A percentile compares a stretch with the other conserved stretches of the same genome.
Evolutionary conservation across 2,888 invertebrate species (phyloP).

Genomic region (Aporophyla nigra): DNA sequence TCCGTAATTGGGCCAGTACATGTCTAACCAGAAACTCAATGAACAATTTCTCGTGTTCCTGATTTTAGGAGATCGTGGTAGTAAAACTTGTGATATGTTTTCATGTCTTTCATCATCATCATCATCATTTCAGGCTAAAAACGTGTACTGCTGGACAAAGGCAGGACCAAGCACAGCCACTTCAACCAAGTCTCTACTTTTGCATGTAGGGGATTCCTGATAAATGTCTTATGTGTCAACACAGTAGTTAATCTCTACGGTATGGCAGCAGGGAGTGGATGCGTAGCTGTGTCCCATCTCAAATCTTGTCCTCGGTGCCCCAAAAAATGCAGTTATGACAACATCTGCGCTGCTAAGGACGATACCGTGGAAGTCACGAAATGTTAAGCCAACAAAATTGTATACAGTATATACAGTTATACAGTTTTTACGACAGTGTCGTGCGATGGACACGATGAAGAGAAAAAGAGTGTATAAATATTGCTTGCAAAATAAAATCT

Average conservation of each 20-base stretch:
- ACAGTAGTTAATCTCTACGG: not conserved
- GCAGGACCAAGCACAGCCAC: too few relatives aligned
- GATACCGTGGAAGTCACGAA: too few relatives aligned
- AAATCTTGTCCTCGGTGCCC: not conserved
- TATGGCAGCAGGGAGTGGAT: not conserved
- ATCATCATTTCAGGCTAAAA: too few relatives aligned
- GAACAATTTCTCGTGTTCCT: not conserved
- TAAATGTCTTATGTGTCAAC: not conserved
- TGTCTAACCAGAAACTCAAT: slow-evolving; percentile 1
- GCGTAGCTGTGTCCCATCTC: not conserved
- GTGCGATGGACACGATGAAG: not conserved
- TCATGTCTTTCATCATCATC: not conserved
- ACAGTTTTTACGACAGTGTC: too few relatives aligned
- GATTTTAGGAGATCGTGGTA: not conserved
- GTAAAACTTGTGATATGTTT: not conserved
- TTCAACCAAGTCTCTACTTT: too few relatives aligned
- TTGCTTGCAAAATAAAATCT: not conserved
- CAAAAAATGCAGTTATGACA: not conserved
- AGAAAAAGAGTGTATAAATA: not conserved
- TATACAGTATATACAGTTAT: too few relatives aligned
- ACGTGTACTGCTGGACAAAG: too few relatives aligned
- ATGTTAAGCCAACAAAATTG: too few relatives aligned
- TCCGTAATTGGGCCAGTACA: slow-evolving; percentile 54
- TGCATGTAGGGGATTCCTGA: too few relatives aligned
- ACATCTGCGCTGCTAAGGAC: not conserved